These are phyloP conservation scores for Dromas ardeola DNA, from an alignment of 2,113 vertebrate genomes.

Conservation along the genomic window DNA sequence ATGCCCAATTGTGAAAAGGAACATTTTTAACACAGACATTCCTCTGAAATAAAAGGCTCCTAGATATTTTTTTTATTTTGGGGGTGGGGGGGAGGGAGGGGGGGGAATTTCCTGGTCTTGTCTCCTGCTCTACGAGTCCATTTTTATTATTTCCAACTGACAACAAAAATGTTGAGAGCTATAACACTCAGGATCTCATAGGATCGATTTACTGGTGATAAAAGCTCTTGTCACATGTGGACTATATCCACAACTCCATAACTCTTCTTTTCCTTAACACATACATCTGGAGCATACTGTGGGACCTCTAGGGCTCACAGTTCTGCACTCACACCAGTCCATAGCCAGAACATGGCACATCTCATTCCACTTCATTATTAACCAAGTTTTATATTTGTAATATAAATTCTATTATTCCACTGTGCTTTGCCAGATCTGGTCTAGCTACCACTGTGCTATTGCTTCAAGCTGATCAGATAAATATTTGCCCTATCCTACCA, in stretches of 20 bases:
- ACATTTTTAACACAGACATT: not conserved
- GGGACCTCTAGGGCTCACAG: not conserved
- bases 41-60: not conserved
- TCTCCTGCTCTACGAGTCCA: not conserved
- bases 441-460: not conserved
- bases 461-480: not conserved
- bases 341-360: not conserved
- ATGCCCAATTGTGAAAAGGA: not conserved
- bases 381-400: not conserved
- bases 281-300: not conserved
- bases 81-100: no score
- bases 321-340: not conserved
- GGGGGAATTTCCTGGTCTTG: not conserved
- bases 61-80: no score
- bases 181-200: not conserved
- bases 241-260: not conserved
- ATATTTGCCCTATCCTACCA: not conserved
- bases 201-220: not conserved
- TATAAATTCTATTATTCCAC: not conserved
- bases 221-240: not conserved
- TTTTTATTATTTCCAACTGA: not conserved
- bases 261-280: not conserved
- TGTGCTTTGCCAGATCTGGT: not conserved
- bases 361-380: not conserved
- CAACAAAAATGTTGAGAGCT: not conserved